These are phyloP conservation scores for Loripinus fragilis DNA, from an alignment of 2,888 invertebrate species.

Conservation along the genomic window DNA sequence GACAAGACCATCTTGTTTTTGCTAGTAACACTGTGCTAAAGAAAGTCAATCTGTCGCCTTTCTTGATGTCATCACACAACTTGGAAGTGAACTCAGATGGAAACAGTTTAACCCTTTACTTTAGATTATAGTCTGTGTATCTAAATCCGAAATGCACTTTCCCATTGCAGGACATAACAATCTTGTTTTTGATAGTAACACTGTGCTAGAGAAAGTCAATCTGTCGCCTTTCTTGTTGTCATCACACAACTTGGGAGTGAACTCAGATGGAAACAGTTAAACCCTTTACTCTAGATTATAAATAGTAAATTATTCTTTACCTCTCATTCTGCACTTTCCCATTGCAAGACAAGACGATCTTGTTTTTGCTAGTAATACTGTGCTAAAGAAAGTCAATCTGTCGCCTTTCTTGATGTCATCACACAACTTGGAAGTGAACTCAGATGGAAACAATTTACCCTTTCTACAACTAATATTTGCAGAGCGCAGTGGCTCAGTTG, in stretches of 20 bases:
- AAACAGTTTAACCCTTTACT: too few species aligned
- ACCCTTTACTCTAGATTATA: too few species aligned
- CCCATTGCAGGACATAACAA: background rate
- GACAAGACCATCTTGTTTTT: background rate
- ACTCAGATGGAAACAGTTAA: conserved; percentile 33
- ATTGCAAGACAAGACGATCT: background rate
- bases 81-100: conserved; percentile 36
- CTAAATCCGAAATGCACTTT: too few species aligned
- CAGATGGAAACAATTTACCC: background rate
- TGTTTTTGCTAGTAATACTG: background rate
- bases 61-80: conserved; percentile 11
- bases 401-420: background rate
- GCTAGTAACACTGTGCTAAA: conserved; percentile 47
- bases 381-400: background rate
- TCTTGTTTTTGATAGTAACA: conserved; percentile 24
- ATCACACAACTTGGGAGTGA: conserved; percentile 25
- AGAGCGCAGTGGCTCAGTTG: too few species aligned
- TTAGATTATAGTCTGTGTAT: too few species aligned
- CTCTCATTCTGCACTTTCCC: too few species aligned
- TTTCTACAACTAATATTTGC: too few species aligned
- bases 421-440: background rate
- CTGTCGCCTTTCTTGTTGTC: conserved; percentile 40
- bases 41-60: conserved; percentile 39
- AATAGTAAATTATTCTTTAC: too few species aligned
- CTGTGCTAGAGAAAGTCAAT: conserved; percentile 43